phyloP scores from a whole-genome alignment of 2,888 invertebrate genomes.

The Anticlea derivata region DNA sequence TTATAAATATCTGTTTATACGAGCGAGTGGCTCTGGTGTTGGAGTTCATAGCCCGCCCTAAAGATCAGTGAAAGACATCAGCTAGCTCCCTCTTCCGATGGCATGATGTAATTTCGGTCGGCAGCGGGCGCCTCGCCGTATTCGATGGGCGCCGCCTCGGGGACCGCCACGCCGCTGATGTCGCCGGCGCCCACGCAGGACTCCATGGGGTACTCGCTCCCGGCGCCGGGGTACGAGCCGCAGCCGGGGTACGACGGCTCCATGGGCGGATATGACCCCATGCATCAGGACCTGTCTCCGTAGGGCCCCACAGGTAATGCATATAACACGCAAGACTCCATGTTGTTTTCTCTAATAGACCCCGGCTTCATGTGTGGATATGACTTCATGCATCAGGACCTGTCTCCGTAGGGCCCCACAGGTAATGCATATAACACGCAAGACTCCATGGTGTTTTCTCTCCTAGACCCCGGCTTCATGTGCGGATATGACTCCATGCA shows the following conservation, averaged over 20 bases:
- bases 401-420: too few relatives aligned
- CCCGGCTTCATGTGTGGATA: too few relatives aligned
- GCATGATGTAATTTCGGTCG: slow-evolving; percentile 40
- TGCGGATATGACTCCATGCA: too few relatives aligned
- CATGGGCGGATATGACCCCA: slow-evolving; percentile 95
- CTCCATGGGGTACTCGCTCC: slow-evolving; percentile 96
- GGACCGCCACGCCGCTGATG: slow-evolving; percentile 97
- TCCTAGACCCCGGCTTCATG: too few relatives aligned
- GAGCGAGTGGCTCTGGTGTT: too few relatives aligned
- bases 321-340: too few relatives aligned
- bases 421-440: too few relatives aligned
- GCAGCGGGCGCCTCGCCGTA: slow-evolving; percentile 92
- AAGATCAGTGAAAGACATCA: slow-evolving; percentile 22
- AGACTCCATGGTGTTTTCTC: too few relatives aligned
- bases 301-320: slow-evolving; percentile 41
- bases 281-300: slow-evolving; percentile 94
- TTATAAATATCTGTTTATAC: too few relatives aligned
- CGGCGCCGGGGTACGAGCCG: slow-evolving; percentile 95
- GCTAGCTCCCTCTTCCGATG: not conserved
- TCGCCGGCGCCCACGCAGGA: slow-evolving; percentile 96
- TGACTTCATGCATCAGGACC: too few relatives aligned
- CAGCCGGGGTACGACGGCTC: slow-evolving; percentile 94
- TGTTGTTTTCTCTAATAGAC: too few relatives aligned
- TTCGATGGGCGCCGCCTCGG: slow-evolving; percentile 94
- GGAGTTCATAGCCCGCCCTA: not conserved